A percentile compares a stretch with the other conserved stretches of the same genome.
Conservation (phyloP, 2,888 invertebrate species). For the Epiperipatus broadwayi region DNA sequence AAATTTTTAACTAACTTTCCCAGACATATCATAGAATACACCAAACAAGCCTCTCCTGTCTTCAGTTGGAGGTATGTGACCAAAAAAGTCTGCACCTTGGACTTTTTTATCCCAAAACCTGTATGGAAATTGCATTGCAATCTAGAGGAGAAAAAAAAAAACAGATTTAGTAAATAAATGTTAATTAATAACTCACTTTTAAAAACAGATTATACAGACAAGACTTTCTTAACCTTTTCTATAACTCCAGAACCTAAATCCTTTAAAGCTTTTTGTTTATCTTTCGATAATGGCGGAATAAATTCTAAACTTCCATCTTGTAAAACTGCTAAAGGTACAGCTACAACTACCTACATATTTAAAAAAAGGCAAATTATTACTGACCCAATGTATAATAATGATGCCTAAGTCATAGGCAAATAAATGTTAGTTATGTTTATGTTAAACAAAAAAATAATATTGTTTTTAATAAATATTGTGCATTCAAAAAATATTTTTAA, state of each 20-base stretch:
- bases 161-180: background rate
- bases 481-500: too few species aligned
- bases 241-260: slow-evolving; percentile 30
- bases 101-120: slow-evolving; percentile 29
- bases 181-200: background rate
- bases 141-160: slow-evolving; percentile 19
- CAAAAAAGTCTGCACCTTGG: slow-evolving; percentile 27
- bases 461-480: too few species aligned
- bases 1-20: slow-evolving; percentile 19
- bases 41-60: slow-evolving; percentile 28
- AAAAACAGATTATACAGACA: slow-evolving; percentile 1
- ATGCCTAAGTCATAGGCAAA: too few species aligned
- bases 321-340: slow-evolving; percentile 30
- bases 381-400: too few species aligned
- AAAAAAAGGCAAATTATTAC: background rate
- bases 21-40: slow-evolving; percentile 31
- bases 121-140: slow-evolving; percentile 27
- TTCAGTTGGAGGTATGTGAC: slow-evolving; percentile 25
- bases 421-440: too few species aligned
- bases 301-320: slow-evolving; percentile 26
- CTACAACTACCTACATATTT: slow-evolving; percentile 28
- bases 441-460: too few species aligned
- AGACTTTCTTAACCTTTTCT: slow-evolving; percentile 28
- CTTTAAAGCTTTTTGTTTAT: slow-evolving; percentile 27
- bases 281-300: slow-evolving; percentile 27